Evolutionary conservation across 2,888 invertebrate species (phyloP).

Genomic region (Stegana nigrithorax): DNA sequence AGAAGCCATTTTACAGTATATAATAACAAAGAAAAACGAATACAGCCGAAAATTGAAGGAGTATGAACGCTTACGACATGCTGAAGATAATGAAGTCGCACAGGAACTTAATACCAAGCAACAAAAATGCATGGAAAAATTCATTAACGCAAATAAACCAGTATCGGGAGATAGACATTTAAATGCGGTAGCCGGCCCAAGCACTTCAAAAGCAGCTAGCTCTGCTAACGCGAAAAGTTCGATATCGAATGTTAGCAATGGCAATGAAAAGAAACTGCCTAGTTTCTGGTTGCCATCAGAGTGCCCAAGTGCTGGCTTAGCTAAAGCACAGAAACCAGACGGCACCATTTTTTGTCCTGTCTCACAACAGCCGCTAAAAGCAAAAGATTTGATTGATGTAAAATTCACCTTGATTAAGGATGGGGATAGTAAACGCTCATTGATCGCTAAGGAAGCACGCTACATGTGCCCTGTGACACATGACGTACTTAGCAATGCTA

Average conservation of each 20-base stretch:
- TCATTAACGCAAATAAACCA: constrained; percentile 74
- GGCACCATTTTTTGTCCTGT: constrained; percentile 81
- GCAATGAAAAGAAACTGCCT: constrained; percentile 84
- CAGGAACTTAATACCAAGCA: constrained; percentile 70
- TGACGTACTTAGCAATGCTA: constrained; percentile 93
- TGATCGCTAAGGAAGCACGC: constrained; percentile 89
- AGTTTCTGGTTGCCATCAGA: constrained; percentile 98
- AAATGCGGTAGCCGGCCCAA: constrained; percentile 4
- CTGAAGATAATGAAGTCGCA: constrained; percentile 77
- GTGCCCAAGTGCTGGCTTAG: constrained; percentile 84
- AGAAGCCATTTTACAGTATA: constrained; percentile 94
- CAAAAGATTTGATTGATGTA: constrained; percentile 92
- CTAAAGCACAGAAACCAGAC: constrained; percentile 79
- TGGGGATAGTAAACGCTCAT: constrained; percentile 85
- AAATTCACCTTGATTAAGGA: constrained; percentile 93
- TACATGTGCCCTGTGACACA: constrained; percentile 99
- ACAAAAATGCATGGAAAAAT: constrained; percentile 80
- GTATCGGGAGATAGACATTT: constrained; percentile 33
- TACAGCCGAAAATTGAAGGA: constrained; percentile 90
- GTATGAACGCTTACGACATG: constrained; percentile 87
- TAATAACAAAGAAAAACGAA: constrained; percentile 93
- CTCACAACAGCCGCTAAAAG: constrained; percentile 84
- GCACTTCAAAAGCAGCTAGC: constrained; percentile 24
- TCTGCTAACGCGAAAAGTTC: constrained; percentile 68
- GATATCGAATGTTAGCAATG: constrained; percentile 84